Evolutionary conservation across 2,888 invertebrate species (phyloP).

Genomic region (Disparrhopalites patrizii): DNA sequence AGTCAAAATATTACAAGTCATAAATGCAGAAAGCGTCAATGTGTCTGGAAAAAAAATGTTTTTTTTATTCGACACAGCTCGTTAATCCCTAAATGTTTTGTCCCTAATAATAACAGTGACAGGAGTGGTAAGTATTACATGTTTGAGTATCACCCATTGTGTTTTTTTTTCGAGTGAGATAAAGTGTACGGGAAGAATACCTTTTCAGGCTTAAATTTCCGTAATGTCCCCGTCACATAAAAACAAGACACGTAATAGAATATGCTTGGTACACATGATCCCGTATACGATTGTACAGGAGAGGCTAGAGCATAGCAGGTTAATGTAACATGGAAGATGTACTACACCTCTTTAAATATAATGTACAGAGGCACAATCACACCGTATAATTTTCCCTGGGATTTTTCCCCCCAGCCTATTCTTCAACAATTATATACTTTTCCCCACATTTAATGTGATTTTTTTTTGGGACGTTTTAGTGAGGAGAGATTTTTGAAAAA

Average conservation of each 20-base stretch:
- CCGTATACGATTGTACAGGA: no score
- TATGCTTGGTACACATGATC: no score
- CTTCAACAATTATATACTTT: no score
- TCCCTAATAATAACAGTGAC: neutral
- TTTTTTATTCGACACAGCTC: neutral
- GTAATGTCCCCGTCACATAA: no score
- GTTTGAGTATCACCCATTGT: constrained; percentile 2
- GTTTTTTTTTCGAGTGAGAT: neutral
- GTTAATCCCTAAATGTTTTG: neutral
- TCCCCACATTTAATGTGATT: no score
- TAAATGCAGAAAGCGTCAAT: neutral
- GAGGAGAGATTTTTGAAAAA: no score
- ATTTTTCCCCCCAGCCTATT: no score
- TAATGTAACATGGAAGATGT: neutral
- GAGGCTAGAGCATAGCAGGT: no score
- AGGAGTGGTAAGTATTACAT: neutral
- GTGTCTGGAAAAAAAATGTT: neutral
- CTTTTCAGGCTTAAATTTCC: neutral
- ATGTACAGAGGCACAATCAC: neutral
- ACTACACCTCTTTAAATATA: neutral
- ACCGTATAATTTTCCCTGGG: no score
- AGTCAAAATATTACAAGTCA: no score
- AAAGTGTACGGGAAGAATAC: neutral
- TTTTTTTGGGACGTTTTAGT: no score
- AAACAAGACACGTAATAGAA: no score